phyloP scores from a whole-genome alignment of 1,140 invertebrate genomes.

The Tenebrio molitor region DNA sequence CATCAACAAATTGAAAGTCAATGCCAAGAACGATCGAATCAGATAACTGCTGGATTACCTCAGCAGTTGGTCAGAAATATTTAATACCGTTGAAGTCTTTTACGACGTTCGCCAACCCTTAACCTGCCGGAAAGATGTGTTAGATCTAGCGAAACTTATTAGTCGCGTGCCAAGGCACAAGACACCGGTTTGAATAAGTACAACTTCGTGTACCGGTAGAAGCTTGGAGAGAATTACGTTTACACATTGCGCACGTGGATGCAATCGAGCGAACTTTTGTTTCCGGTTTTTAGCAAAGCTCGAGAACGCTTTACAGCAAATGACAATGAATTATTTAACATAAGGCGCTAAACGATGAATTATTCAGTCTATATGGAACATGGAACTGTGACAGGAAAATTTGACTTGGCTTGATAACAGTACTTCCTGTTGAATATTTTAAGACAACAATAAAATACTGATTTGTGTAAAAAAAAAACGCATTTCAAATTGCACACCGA shows the following conservation, averaged over 20 bases:
- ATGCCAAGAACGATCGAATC: constrained; percentile 13
- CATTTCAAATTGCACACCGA: not conserved
- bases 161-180: constrained; percentile 37
- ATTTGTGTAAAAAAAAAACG: constrained; percentile 20
- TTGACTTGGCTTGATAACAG: constrained; percentile 12
- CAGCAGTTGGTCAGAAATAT: not conserved
- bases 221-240: constrained; percentile 6
- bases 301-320: not conserved
- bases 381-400: constrained; percentile 23
- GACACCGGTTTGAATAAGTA: constrained; percentile 41
- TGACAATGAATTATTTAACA: not conserved
- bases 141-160: not conserved
- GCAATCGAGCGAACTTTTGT: constrained; percentile 11
- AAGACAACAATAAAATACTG: constrained; percentile 8
- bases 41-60: not conserved
- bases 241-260: constrained; percentile 15
- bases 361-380: constrained; percentile 19
- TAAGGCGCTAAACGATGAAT: constrained; percentile 27
- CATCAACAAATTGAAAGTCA: constrained; percentile 24
- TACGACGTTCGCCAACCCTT: no score
- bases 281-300: constrained; percentile 9
- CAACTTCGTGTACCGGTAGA: constrained; percentile 37
- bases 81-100: not conserved
- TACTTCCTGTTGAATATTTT: constrained; percentile 25
- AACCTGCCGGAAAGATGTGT: not conserved